Base-by-base conservation (phyloP, 2,888 invertebrate genomes). In the Trachelus stipa region DNA sequence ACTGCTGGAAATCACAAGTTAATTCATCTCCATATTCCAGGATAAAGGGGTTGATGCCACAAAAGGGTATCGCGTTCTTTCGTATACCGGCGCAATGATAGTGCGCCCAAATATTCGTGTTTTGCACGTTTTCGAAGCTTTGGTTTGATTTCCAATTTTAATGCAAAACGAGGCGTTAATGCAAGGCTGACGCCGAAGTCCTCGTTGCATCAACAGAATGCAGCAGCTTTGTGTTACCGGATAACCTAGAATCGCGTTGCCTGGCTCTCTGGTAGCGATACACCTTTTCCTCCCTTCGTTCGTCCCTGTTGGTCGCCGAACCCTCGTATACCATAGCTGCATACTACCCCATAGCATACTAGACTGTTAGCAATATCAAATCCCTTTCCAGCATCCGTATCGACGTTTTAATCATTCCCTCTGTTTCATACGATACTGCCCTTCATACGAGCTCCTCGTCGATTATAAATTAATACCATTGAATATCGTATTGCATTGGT, bases 151-250 rank as follows among this genome's bases (percentile, higher is more conserved):
- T 91, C 89, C 89, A 88, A 88, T 88, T 40, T 40, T 35, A 35
- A 35, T 35, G 35, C 35, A 12, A 35, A 35, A 15, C 40, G 15
- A 40, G 85, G 87, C 87, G 89, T 90, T 90, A 90, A 91, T 91
- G 89, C 90, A 84, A 83, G 84, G 71, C 31, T 56, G 73, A 40
- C 6, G 77, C 81, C 80, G 83, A 82, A 83, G 83, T 82, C 81
- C 83, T 83, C 84, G 85, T 86, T 87, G 87, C 85, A 84, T 86
- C 86, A 85, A 83, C 69, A 77, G 79, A 76, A 74, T 37, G 86
- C 85, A 87, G 84, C 83, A 86, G 90, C 91, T 91, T 91, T 91
- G 40, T 40, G 91, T 91, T 90, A 91, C 88, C 90, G 88, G 90
- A 91, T 91, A 91, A 88, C 90, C 90, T 88, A 90, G 90, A 90